A percentile compares a stretch with the other conserved stretches of the same genome.
Evolutionary conservation across 1,140 invertebrate genomes (phyloP).

Genomic region (Nomia melanderi): DNA sequence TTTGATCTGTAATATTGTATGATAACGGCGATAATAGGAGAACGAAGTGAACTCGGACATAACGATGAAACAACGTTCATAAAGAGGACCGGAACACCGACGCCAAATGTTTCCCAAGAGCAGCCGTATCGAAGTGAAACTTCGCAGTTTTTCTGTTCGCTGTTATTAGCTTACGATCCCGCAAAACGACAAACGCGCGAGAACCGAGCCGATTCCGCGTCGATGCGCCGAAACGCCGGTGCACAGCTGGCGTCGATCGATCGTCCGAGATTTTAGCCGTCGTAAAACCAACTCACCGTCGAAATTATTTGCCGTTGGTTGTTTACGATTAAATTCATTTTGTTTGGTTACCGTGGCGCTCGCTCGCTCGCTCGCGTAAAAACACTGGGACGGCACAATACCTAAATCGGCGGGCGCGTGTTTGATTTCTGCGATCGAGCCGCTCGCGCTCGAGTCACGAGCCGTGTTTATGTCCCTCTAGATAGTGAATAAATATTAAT

Average conservation of each 20-base stretch:
- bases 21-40: too few relatives aligned
- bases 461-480: slow-evolving; percentile 37
- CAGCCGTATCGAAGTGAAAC: too few relatives aligned
- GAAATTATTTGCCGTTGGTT: slow-evolving; percentile 2
- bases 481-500: slow-evolving; percentile 61
- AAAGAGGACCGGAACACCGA: too few relatives aligned
- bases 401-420: slow-evolving; percentile 43
- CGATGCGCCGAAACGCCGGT: neutral
- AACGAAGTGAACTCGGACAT: too few relatives aligned
- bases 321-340: neutral
- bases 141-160: neutral
- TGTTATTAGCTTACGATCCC: neutral
- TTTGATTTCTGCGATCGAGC: slow-evolving; percentile 32
- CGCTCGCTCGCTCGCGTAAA: neutral
- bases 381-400: neutral
- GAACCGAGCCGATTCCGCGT: too few relatives aligned
- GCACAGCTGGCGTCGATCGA: neutral
- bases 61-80: too few relatives aligned
- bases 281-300: neutral
- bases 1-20: too few relatives aligned
- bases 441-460: too few relatives aligned
- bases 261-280: neutral
- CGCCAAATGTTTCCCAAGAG: too few relatives aligned
- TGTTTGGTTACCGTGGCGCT: neutral
- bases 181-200: neutral